Evolutionary conservation across 2,797 vertebrate species (phyloP).

Genomic region (Microchirus variegatus): DNA sequence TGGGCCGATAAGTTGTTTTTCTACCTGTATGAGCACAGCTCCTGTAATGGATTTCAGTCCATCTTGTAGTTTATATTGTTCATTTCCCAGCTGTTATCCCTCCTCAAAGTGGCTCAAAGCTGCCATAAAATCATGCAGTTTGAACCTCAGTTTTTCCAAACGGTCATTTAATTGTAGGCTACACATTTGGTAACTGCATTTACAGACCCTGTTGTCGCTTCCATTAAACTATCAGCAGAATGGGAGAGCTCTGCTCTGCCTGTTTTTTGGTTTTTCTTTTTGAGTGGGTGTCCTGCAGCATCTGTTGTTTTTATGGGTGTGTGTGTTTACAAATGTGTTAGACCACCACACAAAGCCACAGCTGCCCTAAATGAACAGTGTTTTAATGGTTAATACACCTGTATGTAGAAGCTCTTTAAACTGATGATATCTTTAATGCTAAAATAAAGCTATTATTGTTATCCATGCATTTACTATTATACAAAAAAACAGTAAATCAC

Average conservation of each 20-base stretch:
- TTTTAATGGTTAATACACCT: too few relatives aligned
- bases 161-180: conserved; percentile 13
- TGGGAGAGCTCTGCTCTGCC: conserved; percentile 38
- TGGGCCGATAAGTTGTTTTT: background rate
- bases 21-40: background rate
- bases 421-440: too few relatives aligned
- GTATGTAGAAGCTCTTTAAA: too few relatives aligned
- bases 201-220: conserved; percentile 19
- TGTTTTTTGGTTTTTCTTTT: conserved; percentile 46
- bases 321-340: conserved; percentile 34
- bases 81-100: conserved; percentile 16
- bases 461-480: too few relatives aligned
- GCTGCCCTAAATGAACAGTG: too few relatives aligned
- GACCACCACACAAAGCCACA: too few relatives aligned
- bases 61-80: background rate
- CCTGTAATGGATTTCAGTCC: background rate
- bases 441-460: too few relatives aligned
- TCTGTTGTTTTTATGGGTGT: conserved; percentile 52
- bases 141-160: conserved; percentile 26
- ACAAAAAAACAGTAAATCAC: too few relatives aligned
- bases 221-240: conserved; percentile 24
- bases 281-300: conserved; percentile 57
- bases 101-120: conserved; percentile 5
- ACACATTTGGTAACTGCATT: conserved; percentile 28
- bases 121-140: conserved; percentile 17